Evolutionary conservation across 2,113 vertebrate species (phyloP), one percentile per base, ranked within the genome.

Genomic region (Aptenodytes patagonicus): DNA sequence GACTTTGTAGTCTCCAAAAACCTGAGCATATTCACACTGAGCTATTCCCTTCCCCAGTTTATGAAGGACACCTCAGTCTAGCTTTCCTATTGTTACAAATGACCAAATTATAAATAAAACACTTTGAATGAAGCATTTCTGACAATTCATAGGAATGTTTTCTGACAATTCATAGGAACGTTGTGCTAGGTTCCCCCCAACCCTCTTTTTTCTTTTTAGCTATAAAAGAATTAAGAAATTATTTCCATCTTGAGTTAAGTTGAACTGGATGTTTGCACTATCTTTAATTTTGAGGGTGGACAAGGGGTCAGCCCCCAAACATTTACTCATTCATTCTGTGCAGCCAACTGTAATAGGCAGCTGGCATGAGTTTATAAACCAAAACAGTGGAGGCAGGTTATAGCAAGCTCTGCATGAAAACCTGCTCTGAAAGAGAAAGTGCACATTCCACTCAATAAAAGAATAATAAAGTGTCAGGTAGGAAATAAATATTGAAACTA

Each of bases 401-500:
- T 2, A 81, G 64, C 0, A 1, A 93, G n/a, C 32, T 75, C 58
- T 76, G 49, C 65, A 31, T 26, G 49, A 49, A 95, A 96, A 71
- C 70, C 87, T 65, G 14, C 64, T 58, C 76, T 66, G 64, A 81
- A 69, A 93, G 49, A 91, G 55, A 73, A 72, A 42, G 61, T 52
- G 7, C 64, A 58, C 71, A 88, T 96, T 91, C 88, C 69, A 90
- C 72, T 94, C 93, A 95, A 93, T 92, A 93, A 90, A 93, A 91
- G 86, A 97, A 93, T 91, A 95, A 96, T 94, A 95, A 93, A 94
- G 51, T 95, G 87, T 90, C 95, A 89, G 76, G 87, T 93, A 88
- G 93, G 92, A 95, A 97, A 97, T 96, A 96, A 97, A 96, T 94
- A 94, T 92, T 94, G 95, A 96, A 96, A 90, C 2, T 71, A 89